phyloP scores from a whole-genome alignment of 2,113 vertebrate species.

The Mirounga angustirostris region DNA sequence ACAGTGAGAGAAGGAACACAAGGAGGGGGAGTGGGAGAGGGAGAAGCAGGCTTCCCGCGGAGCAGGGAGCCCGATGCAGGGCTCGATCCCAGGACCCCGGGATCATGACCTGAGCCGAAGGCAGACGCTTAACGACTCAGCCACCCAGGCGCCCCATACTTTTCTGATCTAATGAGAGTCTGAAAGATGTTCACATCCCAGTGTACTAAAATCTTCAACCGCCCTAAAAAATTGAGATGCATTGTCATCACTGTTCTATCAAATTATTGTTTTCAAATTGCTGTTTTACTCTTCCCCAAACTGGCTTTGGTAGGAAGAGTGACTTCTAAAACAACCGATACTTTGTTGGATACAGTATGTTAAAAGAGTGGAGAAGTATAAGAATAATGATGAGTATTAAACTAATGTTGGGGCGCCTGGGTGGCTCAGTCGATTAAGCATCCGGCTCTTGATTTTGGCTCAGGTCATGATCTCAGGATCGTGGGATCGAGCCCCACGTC shows the following conservation, averaged over 20 bases:
- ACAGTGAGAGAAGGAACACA: no score
- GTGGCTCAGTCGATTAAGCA: not conserved
- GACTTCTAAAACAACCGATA: not conserved
- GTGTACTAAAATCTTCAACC: not conserved
- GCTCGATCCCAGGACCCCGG: no score
- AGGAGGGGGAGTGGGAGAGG: no score
- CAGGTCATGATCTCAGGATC: not conserved
- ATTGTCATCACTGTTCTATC: not conserved
- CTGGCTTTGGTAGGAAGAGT: not conserved
- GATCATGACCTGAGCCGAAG: no score
- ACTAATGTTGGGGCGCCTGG: not conserved
- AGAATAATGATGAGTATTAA: not conserved
- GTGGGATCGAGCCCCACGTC: not conserved
- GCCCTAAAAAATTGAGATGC: not conserved
- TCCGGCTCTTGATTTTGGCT: not conserved
- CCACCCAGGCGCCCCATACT: not conserved
- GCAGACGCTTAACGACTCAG: no score
- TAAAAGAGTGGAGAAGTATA: not conserved
- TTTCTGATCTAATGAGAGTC: not conserved
- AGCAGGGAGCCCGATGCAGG: no score
- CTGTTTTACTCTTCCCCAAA: not conserved
- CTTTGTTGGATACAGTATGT: not conserved
- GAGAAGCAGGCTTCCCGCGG: no score
- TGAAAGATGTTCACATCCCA: not conserved
- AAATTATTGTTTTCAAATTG: constrained; percentile 27